Evolutionary conservation across 2,797 vertebrate genomes (phyloP), one percentile per base, ranked within the genome.

Genomic region (Sebastes itinus): DNA sequence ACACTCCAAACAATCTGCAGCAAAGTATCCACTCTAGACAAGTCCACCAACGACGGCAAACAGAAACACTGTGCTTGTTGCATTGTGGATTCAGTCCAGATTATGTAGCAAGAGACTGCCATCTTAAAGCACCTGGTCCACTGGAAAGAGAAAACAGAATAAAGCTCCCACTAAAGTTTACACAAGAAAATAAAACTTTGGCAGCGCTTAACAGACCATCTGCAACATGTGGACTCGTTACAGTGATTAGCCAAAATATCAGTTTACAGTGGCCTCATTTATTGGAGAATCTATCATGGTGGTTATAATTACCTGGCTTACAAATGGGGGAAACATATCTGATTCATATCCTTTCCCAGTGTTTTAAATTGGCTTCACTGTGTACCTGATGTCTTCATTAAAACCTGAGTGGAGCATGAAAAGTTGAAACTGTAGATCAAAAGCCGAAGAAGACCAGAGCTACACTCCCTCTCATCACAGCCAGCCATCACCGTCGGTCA

Each of bases 401-500:
- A 87, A 81, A 64, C 52, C 75, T 70, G 77, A 84, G 74, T 33
- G 30, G 11, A 71, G 46, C 60, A 62, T 42, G 35, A 79, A 77
- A 76, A 74, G 61, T 83, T 85, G 54, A 61, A 85, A 56, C 66
- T 75, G 77, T 3, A 70, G 75, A 78, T 90, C 25, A 83, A 87
- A 80, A 80, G 77, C 60, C 46, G 18, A 33, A 80, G 65, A 76
- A 6, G 63, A 72, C 4, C 12, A 75, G 76, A 73, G 28, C 69
- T 35, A 4, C 76, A 61, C 59, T 78, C 33, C 11, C 67, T 83
- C 82, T 81, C 52, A 72, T 84, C 83, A 71, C 76, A 69, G 83
- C 56, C 78, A 59, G 65, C 77, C 73, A 64, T 86, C 81, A 63
- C 62, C 69, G 78, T 90, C 77, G 78, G 72, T 90, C 89, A 85